Base-by-base conservation (phyloP, 2,888 invertebrate species). In the Sympetrum striolatum region DNA sequence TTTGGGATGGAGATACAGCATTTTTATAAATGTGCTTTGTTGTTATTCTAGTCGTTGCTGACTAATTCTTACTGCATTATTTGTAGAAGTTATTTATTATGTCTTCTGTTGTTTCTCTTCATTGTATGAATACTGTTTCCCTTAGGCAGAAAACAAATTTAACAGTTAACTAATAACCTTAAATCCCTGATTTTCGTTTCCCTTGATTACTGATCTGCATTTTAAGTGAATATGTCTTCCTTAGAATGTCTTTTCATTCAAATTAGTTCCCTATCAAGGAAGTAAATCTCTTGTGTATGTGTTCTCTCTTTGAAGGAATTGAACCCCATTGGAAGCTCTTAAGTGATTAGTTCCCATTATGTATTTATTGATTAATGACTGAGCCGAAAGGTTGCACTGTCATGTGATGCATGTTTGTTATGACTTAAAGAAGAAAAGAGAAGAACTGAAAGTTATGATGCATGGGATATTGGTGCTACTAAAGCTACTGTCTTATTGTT, bases 401-500 rank as follows among this genome's bases (percentile, higher is more conserved):
- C 22, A 58, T 31, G 35, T 15, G 60, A 60, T 60, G 60, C 37
- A 86, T 60, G 37, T 39, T 64, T 37, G 10, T 86, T 37, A 60
- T 86, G 60, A 64, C 60, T 86, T n/a, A 64, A 60, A 60, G 60
- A 86, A 86, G 86, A 86, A 86, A 60, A 37, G 86, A 8, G 53
- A 58, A 82, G 82, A 35, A 82, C 58, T 35, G 58, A 86, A 60
- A 37, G 60, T 86, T 86, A 39, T 86, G 86, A 86, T 60, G 86
- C 60, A 86, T 86, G 60, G 86, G 60, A 86, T 60, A 37, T 60
- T 86, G 86, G 86, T 86, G 86, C 86, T 86, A 86, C 86, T 60
- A 60, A 86, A 86, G 86, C 60, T 86, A 60, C 86, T 86, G 86
- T 86, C 58, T 86, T 64, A 86, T 86, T 86, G 86, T 86, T 86